Evolutionary conservation across 64 coral and sea anemone species (phyloP), one percentile per base, ranked within the genome.

Genomic region (Porites australiensis): DNA sequence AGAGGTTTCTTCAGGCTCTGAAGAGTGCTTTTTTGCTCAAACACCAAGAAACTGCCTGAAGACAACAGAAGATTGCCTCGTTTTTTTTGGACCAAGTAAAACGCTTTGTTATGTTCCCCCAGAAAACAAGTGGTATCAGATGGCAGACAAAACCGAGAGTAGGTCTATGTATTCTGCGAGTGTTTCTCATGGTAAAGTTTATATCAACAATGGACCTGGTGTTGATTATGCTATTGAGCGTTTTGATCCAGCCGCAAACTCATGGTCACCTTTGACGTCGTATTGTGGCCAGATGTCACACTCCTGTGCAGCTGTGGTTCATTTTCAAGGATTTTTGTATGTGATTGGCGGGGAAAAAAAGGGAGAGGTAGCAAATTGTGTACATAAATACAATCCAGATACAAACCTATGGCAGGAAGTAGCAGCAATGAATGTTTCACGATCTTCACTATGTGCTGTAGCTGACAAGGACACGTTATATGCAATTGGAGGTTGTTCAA

Each of bases 321-420:
- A 85, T 49, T 75, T 92, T 55, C 82, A 92, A 67, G 90, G 90
- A 4, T 86, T 57, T 92, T 60, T 92, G 58, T 92, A 92, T 52
- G 70, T 65, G 54, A 61, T 92, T 12, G 90, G 90, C 67, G 90
- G 90, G 15, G 13, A 4, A 12, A 14, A 12, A 8, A 59, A 44
- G 0, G 37, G 50, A 58, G 64, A 80, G 54, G 77, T 70, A 2
- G 69, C 49, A 68, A 15, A 77, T 46, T 57, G 67, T 60, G 90
- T 92, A n/a, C 80, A 74, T 50, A 83, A 82, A 16, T 92, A 73
- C 20, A 74, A 86, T 49, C 90, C 90, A 14, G 68, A 80, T 4
- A 85, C 90, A 10, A 92, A 92, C 58, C 74, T 80, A 8, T 92
- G 90, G 90, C 68, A 86, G 3, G 76, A 85, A 23, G 90, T 92